Evolutionary conservation across 2,113 vertebrate species (phyloP), one percentile per base, ranked within the genome.

Genomic region (Tympanuchus pallidicinctus): DNA sequence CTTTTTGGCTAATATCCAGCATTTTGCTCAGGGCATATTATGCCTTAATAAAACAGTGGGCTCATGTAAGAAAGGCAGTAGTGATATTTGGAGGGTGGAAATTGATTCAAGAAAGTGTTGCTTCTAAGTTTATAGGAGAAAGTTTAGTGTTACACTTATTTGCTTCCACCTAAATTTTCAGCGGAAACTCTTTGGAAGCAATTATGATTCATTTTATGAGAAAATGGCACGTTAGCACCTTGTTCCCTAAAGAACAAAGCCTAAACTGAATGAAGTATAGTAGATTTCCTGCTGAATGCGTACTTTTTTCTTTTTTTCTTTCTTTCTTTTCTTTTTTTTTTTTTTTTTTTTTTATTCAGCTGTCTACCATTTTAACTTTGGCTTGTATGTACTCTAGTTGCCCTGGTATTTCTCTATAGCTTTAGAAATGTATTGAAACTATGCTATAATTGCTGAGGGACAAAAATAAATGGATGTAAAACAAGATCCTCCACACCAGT

Each of bases 181-280:
- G 86, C 94, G 93, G 94, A 95, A 96, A 97, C 89, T 92, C 92
- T 93, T 96, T 97, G 95, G 89, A 97, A 97, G 94, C 94, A 92
- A 92, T 96, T 97, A 97, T 91, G 83, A 95, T 96, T 96, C 93
- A 96, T 95, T 96, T 95, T 92, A 96, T 97, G 92, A 96, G 97
- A 94, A 97, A 96, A 94, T 97, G 97, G 97, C 92, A 92, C 92
- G 76, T 98, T 97, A 97, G 97, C 97, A 98, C 97, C 96, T 97
- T 98, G 89, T 98, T 98, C 96, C 94, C 97, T 96, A 89, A 96
- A 97, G 95, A 96, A 97, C 97, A 96, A 97, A 97, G 94, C 89
- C 88, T 96, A 93, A 96, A 95, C 90, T 93, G 94, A 97, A 88
- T 93, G 95, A 97, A 96, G 94, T 95, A 91, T 87, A 93, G 82